phyloP scores from a whole-genome alignment of 2,113 vertebrate genomes.

The Hippoglossus stenolepis region DNA sequence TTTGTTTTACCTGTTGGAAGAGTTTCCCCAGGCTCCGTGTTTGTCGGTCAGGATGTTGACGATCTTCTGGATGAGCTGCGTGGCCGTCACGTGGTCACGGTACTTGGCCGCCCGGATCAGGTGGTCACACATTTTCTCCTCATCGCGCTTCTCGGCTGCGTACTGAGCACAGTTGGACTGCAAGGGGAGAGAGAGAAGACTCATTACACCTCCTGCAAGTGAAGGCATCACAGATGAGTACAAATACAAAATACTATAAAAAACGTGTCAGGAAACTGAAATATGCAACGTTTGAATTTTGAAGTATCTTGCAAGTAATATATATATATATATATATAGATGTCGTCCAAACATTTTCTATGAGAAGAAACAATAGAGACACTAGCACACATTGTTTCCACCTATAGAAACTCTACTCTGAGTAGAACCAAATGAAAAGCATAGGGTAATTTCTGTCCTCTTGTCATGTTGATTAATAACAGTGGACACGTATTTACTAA shows the following conservation, averaged over 20 bases:
- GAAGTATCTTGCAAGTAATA: not conserved
- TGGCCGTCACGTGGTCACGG: conserved; percentile 94
- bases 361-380: conserved; percentile 4
- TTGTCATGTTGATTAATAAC: conserved; percentile 86
- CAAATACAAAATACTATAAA: not conserved
- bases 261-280: not conserved
- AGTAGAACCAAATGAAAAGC: conserved; percentile 76
- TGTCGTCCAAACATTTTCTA: not conserved
- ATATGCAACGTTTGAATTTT: too few species aligned
- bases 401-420: conserved; percentile 61
- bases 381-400: conserved; percentile 1
- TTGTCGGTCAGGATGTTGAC: conserved; percentile 97
- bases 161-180: conserved; percentile 96
- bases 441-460: conserved; percentile 78
- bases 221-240: not conserved
- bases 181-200: conserved; percentile 4
- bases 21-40: conserved; percentile 95
- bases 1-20: conserved; percentile 87
- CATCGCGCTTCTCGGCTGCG: conserved; percentile 94
- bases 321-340: not conserved
- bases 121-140: conserved; percentile 99
- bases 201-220: not conserved
- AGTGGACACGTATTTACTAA: conserved; percentile 81
- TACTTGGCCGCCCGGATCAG: conserved; percentile 96
- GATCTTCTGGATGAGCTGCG: conserved; percentile 97